These are phyloP conservation scores for Celastrina argiolus DNA, from an alignment of 2,888 invertebrate species.

Conservation along the genomic window DNA sequence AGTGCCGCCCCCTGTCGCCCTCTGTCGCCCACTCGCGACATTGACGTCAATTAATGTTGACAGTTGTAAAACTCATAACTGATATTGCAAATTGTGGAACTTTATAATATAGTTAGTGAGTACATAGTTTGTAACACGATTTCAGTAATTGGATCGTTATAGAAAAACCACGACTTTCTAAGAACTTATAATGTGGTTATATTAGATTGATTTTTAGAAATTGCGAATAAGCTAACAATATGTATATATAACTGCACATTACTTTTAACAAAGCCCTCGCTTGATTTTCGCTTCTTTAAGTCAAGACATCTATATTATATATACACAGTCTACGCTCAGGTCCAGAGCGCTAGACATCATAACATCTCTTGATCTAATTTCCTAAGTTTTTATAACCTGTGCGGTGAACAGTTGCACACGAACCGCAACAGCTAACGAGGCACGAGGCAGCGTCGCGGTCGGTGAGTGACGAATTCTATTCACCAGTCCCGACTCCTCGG, in stretches of 20 bases:
- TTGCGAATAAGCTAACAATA: no score
- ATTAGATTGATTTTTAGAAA: no score
- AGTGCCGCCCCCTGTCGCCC: slow-evolving; percentile 44
- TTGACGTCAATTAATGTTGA: slow-evolving; percentile 5
- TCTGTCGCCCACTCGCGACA: slow-evolving; percentile 41
- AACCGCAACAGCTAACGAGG: slow-evolving; percentile 7
- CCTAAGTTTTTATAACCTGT: not conserved
- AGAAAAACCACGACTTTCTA: no score
- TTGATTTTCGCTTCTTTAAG: not conserved
- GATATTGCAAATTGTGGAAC: slow-evolving; percentile 3
- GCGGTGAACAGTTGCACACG: not conserved
- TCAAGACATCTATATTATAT: not conserved
- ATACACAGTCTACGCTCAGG: no score
- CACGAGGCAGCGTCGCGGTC: not conserved
- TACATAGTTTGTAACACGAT: not conserved
- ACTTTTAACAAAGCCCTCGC: no score
- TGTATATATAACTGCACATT: no score
- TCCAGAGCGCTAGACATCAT: not conserved
- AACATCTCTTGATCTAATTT: not conserved
- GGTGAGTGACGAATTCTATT: slow-evolving; percentile 17
- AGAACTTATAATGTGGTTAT: no score
- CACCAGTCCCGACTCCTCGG: not conserved
- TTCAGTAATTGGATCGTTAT: not conserved
- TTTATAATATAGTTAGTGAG: not conserved
- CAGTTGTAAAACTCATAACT: slow-evolving; percentile 2